These are phyloP conservation scores for Nymphalis io DNA, from an alignment of 1,140 invertebrate genomes.

Conservation along the genomic window DNA sequence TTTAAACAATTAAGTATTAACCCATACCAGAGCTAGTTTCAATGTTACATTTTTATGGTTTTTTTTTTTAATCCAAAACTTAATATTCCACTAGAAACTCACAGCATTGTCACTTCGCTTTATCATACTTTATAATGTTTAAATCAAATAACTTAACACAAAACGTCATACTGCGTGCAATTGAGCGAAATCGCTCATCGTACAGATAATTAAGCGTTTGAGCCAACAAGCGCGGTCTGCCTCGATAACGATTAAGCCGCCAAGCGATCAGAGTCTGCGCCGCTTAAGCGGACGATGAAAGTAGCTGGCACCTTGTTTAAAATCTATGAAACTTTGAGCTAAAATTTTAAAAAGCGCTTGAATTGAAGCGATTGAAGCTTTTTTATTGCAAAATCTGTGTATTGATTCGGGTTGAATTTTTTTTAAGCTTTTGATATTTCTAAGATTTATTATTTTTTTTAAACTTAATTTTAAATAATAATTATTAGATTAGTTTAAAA, in stretches of 20 bases:
- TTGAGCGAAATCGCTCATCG: conserved; percentile 21
- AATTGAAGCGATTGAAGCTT: neutral
- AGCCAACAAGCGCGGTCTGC: conserved; percentile 49
- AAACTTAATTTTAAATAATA: too few species aligned
- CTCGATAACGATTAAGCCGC: conserved; percentile 43
- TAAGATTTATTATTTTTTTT: too few species aligned
- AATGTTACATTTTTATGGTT: too few species aligned
- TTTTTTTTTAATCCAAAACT: too few species aligned
- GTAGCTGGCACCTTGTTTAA: conserved; percentile 12
- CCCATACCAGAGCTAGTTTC: too few species aligned
- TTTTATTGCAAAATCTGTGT: neutral
- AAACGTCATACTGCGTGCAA: conserved; percentile 20
- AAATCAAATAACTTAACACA: conserved; percentile 5
- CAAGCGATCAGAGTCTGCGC: conserved; percentile 23
- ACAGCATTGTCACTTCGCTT: neutral
- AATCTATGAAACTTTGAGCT: conserved; percentile 1
- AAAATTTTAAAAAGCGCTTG: neutral
- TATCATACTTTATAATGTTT: neutral
- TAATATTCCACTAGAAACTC: too few species aligned
- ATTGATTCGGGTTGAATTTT: too few species aligned
- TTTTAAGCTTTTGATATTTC: too few species aligned
- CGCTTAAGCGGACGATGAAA: conserved; percentile 37
- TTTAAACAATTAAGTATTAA: too few species aligned
- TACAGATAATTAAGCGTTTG: conserved; percentile 52
- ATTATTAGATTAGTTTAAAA: too few species aligned